These are phyloP conservation scores for Luehdorfia chinensis DNA, from an alignment of 1,140 invertebrate genomes.

Conservation along the genomic window DNA sequence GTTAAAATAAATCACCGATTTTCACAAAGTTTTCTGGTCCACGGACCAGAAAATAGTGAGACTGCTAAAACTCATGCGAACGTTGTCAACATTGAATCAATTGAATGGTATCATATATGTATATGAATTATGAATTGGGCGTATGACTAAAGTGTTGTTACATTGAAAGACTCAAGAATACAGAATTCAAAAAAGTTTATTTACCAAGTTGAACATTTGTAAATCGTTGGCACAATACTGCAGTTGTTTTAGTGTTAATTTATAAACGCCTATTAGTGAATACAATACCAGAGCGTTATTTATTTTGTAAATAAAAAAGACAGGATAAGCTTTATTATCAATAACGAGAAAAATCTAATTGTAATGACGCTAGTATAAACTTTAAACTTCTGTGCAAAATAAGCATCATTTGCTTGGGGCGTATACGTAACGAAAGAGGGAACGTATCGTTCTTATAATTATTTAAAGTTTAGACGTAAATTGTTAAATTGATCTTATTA, in stretches of 20 bases:
- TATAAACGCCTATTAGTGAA: no score
- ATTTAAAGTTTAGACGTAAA: not conserved
- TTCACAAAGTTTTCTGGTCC: not conserved
- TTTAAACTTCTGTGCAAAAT: not conserved
- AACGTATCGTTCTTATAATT: not conserved
- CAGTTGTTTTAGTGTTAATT: conserved; percentile 19
- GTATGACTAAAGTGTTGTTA: no score
- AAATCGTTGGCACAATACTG: conserved; percentile 65
- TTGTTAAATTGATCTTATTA: not conserved
- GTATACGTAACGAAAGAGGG: not conserved
- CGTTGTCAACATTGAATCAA: no score
- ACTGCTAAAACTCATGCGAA: not conserved
- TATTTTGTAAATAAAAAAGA: no score
- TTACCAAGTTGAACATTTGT: conserved; percentile 50
- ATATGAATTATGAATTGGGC: no score
- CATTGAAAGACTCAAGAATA: conserved; percentile 31
- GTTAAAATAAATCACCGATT: not conserved
- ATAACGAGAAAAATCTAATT: not conserved
- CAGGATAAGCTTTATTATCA: no score
- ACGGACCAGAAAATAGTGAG: not conserved
- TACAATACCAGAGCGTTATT: no score
- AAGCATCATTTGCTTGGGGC: not conserved
- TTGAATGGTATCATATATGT: no score
- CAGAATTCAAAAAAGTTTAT: conserved; percentile 65
- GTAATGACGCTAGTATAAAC: not conserved